Conservation (phyloP, 1,140 invertebrate species). For the Lethocerus indicus region DNA sequence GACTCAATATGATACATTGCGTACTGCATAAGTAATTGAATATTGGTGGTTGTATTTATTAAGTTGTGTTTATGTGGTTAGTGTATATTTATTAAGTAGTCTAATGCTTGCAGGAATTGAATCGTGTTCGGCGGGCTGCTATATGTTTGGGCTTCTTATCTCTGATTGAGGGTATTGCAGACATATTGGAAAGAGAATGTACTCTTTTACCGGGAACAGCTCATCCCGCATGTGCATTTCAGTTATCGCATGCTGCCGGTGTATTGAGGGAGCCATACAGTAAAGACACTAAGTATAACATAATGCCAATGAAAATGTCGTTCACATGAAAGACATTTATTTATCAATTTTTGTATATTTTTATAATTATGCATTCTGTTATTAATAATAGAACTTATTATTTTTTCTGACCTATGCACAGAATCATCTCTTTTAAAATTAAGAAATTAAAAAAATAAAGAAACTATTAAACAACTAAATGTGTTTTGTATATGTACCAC, state of each 20-base stretch:
- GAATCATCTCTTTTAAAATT: too few species aligned
- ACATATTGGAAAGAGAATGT: conserved; percentile 79
- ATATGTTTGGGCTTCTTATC: conserved; percentile 77
- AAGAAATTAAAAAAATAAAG: too few species aligned
- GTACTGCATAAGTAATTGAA: too few species aligned
- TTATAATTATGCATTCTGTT: too few species aligned
- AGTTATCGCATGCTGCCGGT: conserved; percentile 73
- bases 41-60: background rate
- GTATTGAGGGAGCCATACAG: conserved; percentile 43
- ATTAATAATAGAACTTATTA: too few species aligned
- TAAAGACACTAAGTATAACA: conserved; percentile 40
- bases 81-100: conserved; percentile 16
- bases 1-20: too few species aligned
- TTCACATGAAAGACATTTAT: too few species aligned
- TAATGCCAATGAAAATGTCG: conserved; percentile 45
- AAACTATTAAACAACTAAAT: too few species aligned
- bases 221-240: conserved; percentile 74
- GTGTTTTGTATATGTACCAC: too few species aligned
- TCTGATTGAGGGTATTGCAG: conserved; percentile 52
- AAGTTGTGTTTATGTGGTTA: background rate
- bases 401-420: too few species aligned
- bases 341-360: too few species aligned
- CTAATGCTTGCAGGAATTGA: conserved; percentile 75
- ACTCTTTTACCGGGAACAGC: conserved; percentile 54
- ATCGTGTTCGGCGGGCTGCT: conserved; percentile 72